Evolutionary conservation across 2,113 vertebrate genomes (phyloP).

Genomic region (Forbesichthys papilliferus): DNA sequence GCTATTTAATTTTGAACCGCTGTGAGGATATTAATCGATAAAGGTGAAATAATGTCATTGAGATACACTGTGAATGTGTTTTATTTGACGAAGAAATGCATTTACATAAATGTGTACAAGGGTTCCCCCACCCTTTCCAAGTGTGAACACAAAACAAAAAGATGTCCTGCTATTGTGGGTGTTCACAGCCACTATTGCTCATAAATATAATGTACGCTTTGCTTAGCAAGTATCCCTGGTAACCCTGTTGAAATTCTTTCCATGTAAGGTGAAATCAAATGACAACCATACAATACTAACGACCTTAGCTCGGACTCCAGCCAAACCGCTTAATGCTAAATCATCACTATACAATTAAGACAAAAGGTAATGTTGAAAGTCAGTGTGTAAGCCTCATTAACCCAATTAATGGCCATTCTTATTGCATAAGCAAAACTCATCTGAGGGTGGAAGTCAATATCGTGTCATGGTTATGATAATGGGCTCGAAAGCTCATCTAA

Average conservation of each 20-base stretch:
- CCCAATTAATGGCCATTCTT: conserved; percentile 70
- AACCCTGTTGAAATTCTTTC: conserved; percentile 10
- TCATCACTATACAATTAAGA: conserved; percentile 68
- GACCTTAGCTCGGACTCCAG: conserved; percentile 45
- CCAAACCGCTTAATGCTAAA: conserved; percentile 52
- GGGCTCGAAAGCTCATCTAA: conserved; percentile 56
- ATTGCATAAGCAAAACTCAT: conserved; percentile 73
- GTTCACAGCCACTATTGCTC: conserved; percentile 9
- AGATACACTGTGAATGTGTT: neutral
- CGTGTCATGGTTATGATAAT: conserved; percentile 68
- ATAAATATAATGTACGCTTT: neutral
- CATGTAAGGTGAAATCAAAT: conserved; percentile 30
- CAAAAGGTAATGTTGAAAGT: conserved; percentile 60
- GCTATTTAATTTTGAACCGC: conserved; percentile 51
- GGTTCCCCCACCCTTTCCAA: neutral
- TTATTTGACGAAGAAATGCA: conserved; percentile 26
- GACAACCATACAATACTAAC: conserved; percentile 35
- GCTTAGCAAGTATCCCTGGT: neutral
- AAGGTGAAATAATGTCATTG: conserved; percentile 4
- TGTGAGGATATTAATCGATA: conserved; percentile 49
- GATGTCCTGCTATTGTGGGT: neutral
- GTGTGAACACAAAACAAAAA: conserved; percentile 5
- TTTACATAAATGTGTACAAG: neutral
- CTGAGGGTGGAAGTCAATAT: conserved; percentile 67
- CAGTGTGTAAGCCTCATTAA: conserved; percentile 69